A percentile compares a stretch with the other conserved stretches of the same genome.
These are phyloP conservation scores for Didymodactylos carnosus DNA, from an alignment of 2,888 invertebrate species.

Conservation along the genomic window DNA sequence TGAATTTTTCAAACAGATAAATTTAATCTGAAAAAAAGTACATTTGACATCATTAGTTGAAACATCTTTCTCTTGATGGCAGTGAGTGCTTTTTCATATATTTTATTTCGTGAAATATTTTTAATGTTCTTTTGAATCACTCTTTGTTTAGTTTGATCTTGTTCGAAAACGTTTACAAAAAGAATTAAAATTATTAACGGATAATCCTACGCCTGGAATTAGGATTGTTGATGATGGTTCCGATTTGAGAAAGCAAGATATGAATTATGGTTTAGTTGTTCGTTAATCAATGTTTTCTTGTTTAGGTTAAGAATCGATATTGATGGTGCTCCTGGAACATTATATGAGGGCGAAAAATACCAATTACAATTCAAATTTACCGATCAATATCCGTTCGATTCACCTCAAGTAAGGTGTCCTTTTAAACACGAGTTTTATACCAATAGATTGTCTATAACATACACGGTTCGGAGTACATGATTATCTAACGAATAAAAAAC, in stretches of 20 bases:
- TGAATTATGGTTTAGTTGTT: neutral
- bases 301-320: slow-evolving; percentile 48
- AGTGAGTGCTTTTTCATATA: neutral
- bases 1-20: neutral
- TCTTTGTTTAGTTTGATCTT: neutral
- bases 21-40: neutral
- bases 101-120: neutral
- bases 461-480: too few relatives aligned
- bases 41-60: neutral
- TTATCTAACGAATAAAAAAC: too few relatives aligned
- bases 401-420: slow-evolving; percentile 81
- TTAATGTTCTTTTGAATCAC: neutral
- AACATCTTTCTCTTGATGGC: neutral
- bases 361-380: slow-evolving; percentile 86
- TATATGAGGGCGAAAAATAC: slow-evolving; percentile 88
- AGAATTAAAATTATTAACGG: neutral
- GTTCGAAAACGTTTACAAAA: neutral
- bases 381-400: slow-evolving; percentile 86
- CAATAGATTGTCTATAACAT: too few relatives aligned
- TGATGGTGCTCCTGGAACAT: slow-evolving; percentile 73
- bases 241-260: neutral
- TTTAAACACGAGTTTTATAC: too few relatives aligned
- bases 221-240: neutral
- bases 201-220: neutral
- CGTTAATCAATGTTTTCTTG: neutral